Conservation (phyloP, 2,888 invertebrate genomes). For the Drosophila pullipes region DNA sequence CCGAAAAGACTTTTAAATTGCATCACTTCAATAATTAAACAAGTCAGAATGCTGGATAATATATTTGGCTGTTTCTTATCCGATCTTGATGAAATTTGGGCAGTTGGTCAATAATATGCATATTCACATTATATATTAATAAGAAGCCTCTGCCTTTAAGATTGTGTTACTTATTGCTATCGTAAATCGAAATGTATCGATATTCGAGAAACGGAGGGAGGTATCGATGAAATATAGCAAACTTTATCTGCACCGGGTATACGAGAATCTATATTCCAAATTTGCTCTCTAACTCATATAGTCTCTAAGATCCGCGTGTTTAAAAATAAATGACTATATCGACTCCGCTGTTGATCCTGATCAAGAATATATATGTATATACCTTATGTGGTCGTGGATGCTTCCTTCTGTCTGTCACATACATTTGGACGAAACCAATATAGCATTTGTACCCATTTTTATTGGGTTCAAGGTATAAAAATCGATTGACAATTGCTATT, state of each 20-base stretch:
- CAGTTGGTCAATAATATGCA: too few relatives aligned
- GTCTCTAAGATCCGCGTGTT: background rate
- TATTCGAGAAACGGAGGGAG: too few relatives aligned
- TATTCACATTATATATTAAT: background rate
- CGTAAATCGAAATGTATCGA: too few relatives aligned
- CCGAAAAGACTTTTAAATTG: constrained; percentile 15
- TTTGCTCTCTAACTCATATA: background rate
- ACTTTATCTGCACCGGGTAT: too few relatives aligned
- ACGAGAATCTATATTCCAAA: background rate
- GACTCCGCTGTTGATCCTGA: background rate
- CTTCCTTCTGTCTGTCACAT: background rate
- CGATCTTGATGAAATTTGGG: background rate
- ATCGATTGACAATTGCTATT: constrained; percentile 9
- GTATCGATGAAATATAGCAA: too few relatives aligned
- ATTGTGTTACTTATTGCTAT: too few relatives aligned
- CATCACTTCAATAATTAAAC: constrained; percentile 23
- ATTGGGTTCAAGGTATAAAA: background rate
- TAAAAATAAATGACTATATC: background rate
- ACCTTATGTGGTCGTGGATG: background rate
- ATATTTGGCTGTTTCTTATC: background rate
- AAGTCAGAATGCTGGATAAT: background rate
- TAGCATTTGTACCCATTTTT: background rate
- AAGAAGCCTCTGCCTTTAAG: background rate
- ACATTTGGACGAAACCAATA: background rate
- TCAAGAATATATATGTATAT: background rate